These are phyloP conservation scores for Drosophila auraria DNA, from an alignment of 1,140 invertebrate genomes.

Conservation along the genomic window DNA sequence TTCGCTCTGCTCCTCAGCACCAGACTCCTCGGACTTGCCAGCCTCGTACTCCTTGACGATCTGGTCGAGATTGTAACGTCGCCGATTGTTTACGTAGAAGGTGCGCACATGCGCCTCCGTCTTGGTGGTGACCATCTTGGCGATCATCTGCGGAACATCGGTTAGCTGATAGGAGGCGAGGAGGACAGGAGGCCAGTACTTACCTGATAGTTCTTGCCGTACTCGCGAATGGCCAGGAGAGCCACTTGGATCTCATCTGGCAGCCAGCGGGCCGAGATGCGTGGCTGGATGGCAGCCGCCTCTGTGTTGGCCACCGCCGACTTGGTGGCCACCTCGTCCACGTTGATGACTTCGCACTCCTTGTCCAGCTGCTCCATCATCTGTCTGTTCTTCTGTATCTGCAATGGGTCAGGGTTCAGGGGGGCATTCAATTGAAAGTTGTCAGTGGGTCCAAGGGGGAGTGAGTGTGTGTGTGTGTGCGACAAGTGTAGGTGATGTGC, in stretches of 20 bases:
- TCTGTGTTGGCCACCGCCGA: conserved; percentile 87
- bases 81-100: conserved; percentile 96
- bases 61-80: conserved; percentile 95
- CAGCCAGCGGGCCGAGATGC: conserved; percentile 95
- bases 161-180: background rate
- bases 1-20: conserved; percentile 39
- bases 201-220: conserved; percentile 96
- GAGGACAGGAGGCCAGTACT: background rate
- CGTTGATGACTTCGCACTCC: conserved; percentile 67
- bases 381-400: conserved; percentile 98
- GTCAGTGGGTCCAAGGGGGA: conserved; percentile 27
- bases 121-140: conserved; percentile 97
- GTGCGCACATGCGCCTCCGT: conserved; percentile 95
- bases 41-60: conserved; percentile 95
- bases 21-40: conserved; percentile 48
- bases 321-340: conserved; percentile 40
- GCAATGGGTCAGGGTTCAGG: conserved; percentile 59
- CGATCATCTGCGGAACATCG: conserved; percentile 88
- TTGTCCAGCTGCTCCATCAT: conserved; percentile 93
- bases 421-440: conserved; percentile 61
- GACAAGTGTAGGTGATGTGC: too few relatives aligned
- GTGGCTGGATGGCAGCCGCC: conserved; percentile 86
- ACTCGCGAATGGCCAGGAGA: conserved; percentile 96
- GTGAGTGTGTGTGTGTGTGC: conserved; percentile 1
- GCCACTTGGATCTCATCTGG: conserved; percentile 96